These are phyloP conservation scores for Uropetala carovei DNA, from an alignment of 2,888 invertebrate genomes.

Conservation along the genomic window DNA sequence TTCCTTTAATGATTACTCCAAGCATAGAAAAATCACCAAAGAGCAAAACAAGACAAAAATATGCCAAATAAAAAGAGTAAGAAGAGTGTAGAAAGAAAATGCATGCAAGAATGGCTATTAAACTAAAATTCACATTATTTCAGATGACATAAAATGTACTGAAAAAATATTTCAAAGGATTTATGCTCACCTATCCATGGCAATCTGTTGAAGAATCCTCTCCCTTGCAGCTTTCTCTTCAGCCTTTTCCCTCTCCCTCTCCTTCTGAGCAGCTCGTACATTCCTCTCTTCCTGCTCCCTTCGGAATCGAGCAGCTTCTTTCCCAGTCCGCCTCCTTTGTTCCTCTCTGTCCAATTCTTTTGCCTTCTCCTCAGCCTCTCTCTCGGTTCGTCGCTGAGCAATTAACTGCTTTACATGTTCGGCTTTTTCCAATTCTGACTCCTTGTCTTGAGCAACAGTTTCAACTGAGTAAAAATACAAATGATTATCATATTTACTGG, in stretches of 20 bases:
- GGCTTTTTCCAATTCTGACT: slow-evolving; percentile 2
- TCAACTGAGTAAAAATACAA: not conserved
- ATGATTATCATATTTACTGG: not conserved
- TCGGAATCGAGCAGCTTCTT: slow-evolving; percentile 51
- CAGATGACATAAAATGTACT: not conserved
- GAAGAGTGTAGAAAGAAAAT: no score
- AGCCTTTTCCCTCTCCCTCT: slow-evolving; percentile 82
- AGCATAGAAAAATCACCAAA: not conserved
- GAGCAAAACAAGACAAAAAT: not conserved
- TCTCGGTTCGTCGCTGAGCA: slow-evolving; percentile 81
- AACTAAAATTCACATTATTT: not conserved
- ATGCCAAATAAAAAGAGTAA: no score
- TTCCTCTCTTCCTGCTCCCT: slow-evolving; percentile 53
- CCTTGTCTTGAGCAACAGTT: slow-evolving; percentile 3
- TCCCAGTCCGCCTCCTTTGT: slow-evolving; percentile 39
- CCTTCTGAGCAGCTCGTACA: slow-evolving; percentile 71
- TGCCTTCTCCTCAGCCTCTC: slow-evolving; percentile 80
- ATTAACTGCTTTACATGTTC: slow-evolving; percentile 78
- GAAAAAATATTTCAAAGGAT: slow-evolving; percentile 74
- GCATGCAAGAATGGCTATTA: no score
- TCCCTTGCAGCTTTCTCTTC: slow-evolving; percentile 87
- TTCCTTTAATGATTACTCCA: not conserved
- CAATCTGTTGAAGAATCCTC: slow-evolving; percentile 88
- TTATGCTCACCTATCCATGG: slow-evolving; percentile 87
- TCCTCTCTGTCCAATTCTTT: slow-evolving; percentile 50